Evolutionary conservation across 2,797 vertebrate genomes (phyloP).

Genomic region (Diceros bicornis): DNA sequence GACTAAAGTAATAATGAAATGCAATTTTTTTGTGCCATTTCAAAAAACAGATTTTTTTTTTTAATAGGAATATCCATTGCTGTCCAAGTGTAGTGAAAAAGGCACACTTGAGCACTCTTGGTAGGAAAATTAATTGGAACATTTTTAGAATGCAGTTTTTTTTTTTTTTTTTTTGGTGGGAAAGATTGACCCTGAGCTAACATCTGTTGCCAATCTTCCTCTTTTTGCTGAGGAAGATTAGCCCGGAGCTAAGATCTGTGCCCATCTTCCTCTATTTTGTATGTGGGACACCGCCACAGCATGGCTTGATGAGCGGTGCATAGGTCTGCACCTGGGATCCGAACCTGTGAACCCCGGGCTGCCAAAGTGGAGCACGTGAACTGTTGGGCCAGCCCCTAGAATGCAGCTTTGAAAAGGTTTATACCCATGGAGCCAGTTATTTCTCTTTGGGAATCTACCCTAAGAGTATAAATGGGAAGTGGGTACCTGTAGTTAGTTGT

Average conservation of each 20-base stretch:
- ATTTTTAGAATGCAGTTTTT: slow-evolving; percentile 35
- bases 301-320: too few relatives aligned
- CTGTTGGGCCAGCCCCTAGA: neutral
- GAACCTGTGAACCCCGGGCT: too few relatives aligned
- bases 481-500: neutral
- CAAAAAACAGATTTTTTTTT: neutral
- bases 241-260: too few relatives aligned
- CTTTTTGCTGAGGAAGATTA: too few relatives aligned
- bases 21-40: slow-evolving; percentile 19
- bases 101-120: neutral
- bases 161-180: too few relatives aligned
- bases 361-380: too few relatives aligned
- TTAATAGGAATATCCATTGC: neutral
- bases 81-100: neutral
- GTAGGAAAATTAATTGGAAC: slow-evolving; percentile 37
- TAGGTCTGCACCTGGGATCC: too few relatives aligned
- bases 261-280: too few relatives aligned
- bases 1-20: slow-evolving; percentile 24
- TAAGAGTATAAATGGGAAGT: neutral
- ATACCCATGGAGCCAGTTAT: neutral
- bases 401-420: slow-evolving; percentile 21
- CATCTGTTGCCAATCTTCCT: too few relatives aligned
- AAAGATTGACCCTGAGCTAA: too few relatives aligned
- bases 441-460: neutral
- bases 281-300: too few relatives aligned